Evolutionary conservation across 2,797 vertebrate species (phyloP).

Genomic region (Manis crassicaudata): DNA sequence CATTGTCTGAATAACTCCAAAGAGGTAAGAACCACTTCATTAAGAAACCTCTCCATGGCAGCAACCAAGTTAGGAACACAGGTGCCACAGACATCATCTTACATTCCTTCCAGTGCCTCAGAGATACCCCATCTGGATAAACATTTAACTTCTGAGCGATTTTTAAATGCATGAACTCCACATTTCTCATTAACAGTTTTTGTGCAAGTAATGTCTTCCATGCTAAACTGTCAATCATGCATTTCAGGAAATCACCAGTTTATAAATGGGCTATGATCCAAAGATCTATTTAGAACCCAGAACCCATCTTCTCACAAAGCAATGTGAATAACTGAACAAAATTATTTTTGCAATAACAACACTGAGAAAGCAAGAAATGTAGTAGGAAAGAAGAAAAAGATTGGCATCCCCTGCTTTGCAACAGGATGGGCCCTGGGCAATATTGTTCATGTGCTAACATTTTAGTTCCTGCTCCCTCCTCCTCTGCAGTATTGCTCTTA

Average conservation of each 20-base stretch:
- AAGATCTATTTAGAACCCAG: neutral
- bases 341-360: neutral
- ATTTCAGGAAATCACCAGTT: conserved; percentile 21
- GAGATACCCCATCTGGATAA: neutral
- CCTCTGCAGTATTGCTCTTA: neutral
- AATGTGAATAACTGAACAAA: conserved; percentile 24
- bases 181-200: conserved; percentile 2
- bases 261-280: neutral
- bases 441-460: neutral
- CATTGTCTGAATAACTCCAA: neutral
- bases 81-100: neutral
- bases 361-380: neutral
- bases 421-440: neutral
- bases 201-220: neutral
- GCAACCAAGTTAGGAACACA: neutral
- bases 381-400: neutral
- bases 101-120: neutral
- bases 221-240: neutral
- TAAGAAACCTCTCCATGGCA: neutral
- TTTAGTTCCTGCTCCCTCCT: neutral
- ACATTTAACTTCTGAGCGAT: neutral
- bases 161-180: neutral
- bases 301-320: conserved; percentile 37
- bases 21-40: neutral
- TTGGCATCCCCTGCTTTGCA: neutral